Evolutionary conservation across 2,888 invertebrate species (phyloP).

Genomic region (Drosophila pseudotakahashii): DNA sequence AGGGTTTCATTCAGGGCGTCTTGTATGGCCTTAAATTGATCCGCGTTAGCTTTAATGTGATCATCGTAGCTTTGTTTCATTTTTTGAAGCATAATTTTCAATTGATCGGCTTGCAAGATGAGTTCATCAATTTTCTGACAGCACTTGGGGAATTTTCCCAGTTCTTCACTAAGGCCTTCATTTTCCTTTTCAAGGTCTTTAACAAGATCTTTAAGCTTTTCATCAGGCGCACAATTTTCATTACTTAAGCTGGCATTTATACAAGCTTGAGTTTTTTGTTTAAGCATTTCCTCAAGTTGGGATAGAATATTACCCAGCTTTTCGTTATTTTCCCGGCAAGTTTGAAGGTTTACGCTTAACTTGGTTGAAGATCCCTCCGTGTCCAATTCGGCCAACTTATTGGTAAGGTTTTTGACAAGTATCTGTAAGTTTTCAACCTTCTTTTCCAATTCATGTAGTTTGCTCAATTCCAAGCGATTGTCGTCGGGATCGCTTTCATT

Average conservation of each 20-base stretch:
- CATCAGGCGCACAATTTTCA: background rate
- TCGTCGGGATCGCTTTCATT: background rate
- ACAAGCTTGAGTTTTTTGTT: background rate
- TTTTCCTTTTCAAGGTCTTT: background rate
- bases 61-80: constrained; percentile 14
- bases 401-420: background rate
- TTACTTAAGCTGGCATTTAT: background rate
- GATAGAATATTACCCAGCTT: background rate
- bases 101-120: background rate
- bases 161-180: constrained; percentile 1
- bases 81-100: background rate
- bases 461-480: background rate
- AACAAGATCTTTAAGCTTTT: background rate
- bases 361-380: background rate
- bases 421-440: background rate
- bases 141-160: constrained; percentile 6
- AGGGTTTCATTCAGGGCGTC: background rate
- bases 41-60: constrained; percentile 8
- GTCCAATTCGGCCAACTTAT: background rate
- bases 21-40: background rate
- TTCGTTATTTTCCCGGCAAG: background rate
- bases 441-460: background rate
- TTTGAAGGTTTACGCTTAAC: too few relatives aligned
- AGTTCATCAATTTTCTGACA: constrained; percentile 33
- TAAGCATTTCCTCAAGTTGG: background rate